Evolutionary conservation across 2,888 invertebrate genomes (phyloP).

Genomic region (Drosophila ezoana): DNA sequence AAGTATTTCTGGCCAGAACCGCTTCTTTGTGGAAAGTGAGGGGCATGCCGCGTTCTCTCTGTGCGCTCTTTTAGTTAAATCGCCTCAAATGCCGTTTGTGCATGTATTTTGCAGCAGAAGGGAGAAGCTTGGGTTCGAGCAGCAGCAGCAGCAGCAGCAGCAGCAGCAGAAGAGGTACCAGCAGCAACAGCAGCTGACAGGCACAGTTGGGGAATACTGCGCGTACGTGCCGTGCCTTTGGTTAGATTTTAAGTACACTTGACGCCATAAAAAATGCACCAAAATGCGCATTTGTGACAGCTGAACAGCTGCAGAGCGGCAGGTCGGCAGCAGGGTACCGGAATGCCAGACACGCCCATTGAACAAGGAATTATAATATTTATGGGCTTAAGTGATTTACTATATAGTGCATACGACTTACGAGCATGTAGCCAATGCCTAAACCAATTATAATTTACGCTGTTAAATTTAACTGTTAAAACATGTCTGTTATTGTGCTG

Average conservation of each 20-base stretch:
- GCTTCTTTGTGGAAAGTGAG: background rate
- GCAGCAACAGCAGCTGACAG: slow-evolving; percentile 51
- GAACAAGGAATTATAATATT: slow-evolving; percentile 18
- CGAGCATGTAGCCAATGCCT: too few relatives aligned
- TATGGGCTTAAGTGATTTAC: slow-evolving; percentile 42
- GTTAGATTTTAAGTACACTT: slow-evolving; percentile 63
- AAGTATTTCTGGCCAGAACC: slow-evolving; percentile 10
- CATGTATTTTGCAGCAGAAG: slow-evolving; percentile 32
- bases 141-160: slow-evolving; percentile 6
- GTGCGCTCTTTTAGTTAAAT: slow-evolving; percentile 60
- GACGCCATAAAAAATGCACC: slow-evolving; percentile 54
- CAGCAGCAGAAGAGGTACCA: slow-evolving; percentile 6
- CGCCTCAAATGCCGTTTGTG: slow-evolving; percentile 46
- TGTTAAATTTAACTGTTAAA: too few relatives aligned
- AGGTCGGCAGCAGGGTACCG: background rate
- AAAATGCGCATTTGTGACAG: slow-evolving; percentile 63
- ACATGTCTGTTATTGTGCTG: too few relatives aligned
- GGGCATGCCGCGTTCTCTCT: slow-evolving; percentile 30
- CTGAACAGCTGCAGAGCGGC: slow-evolving; percentile 36
- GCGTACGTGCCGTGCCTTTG: slow-evolving; percentile 56
- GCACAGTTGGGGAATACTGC: slow-evolving; percentile 63
- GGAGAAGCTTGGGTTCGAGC: background rate
- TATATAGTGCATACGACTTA: too few relatives aligned
- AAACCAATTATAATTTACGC: too few relatives aligned
- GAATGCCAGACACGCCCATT: slow-evolving; percentile 14